Base-by-base conservation (phyloP, 2,797 vertebrate genomes). In the Dendrocincla tyrannina region DNA sequence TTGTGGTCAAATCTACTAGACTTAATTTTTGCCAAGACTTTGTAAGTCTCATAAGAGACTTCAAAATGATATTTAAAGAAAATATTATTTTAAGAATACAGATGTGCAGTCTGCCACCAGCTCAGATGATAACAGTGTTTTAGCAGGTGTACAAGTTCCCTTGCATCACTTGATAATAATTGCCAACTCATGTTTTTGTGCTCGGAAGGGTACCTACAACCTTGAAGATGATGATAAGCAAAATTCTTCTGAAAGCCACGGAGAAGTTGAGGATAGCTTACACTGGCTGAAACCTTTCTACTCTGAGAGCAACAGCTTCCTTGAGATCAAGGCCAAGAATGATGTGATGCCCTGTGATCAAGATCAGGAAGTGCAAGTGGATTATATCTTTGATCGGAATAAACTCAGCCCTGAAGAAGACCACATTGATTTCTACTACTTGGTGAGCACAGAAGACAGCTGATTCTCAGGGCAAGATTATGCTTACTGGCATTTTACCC, bases 241-340 rank as follows among this genome's bases (percentile, higher is more conserved):
- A 22, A 11, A 32, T 79, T 17, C 24, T 52, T 42, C 5, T n/a
- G 52, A 46, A 46, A 17, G 24, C 17, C 1, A 15, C 17, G 0
- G 0, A 24, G 3, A 0, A 25, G 1, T 27, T 0, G 2, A 41
- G 3, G 94, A 86, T 3, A 74, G 41, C 47, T 94, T 96, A 56
- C 33, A 92, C 27, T 37, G 95, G 89, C 66, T 98, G 88, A 83
- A 58, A 27, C 91, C 97, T 46, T 98, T 97, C 93, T 97, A 97
- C 78, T 97, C 81, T 11, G 96, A 96, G 39, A 97, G 97, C 5
- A 47, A 46, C 42, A 98, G 97, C 73, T 97, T 97, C 59, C 82
- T 98, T 16, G 89, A 91, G 88, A 96, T 98, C 69, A 75, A 59
- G n/a, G 72, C 41, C 28, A 74, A 63, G 32, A 5, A 77, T 7